These are phyloP conservation scores for Zaprionus lineosus DNA, from an alignment of 2,888 invertebrate genomes.

Conservation along the genomic window DNA sequence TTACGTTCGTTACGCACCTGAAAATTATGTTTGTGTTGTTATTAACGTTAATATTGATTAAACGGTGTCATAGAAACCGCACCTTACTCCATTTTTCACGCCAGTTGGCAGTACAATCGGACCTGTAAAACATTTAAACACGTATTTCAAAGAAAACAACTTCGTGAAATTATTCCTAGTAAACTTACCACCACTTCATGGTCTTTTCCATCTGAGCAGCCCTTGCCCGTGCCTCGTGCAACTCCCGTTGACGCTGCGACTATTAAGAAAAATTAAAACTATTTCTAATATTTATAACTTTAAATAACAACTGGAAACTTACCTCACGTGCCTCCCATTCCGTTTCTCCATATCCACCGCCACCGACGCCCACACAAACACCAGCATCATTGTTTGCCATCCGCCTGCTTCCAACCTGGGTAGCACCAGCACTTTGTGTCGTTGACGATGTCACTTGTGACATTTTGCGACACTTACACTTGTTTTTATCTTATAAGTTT, in stretches of 20 bases:
- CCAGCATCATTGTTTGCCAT: constrained; percentile 46
- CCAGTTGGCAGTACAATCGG: constrained; percentile 98
- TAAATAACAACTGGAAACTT: background rate
- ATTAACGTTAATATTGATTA: constrained; percentile 51
- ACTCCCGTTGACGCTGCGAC: constrained; percentile 86
- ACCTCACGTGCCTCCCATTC: constrained; percentile 83
- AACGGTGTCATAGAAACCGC: constrained; percentile 56
- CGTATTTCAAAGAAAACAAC: background rate
- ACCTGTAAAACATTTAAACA: constrained; percentile 82
- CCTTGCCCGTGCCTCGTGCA: constrained; percentile 96
- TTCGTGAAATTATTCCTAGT: background rate
- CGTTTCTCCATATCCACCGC: constrained; percentile 78
- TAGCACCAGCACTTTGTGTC: constrained; percentile 52
- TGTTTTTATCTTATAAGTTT: constrained; percentile 2
- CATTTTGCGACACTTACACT: constrained; percentile 28
- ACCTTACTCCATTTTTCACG: constrained; percentile 97
- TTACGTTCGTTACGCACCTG: constrained; percentile 94
- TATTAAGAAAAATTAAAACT: constrained; percentile 35
- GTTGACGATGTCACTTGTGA: constrained; percentile 55
- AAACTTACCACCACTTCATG: constrained; percentile 95
- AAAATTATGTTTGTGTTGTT: constrained; percentile 11
- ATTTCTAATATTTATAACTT: background rate
- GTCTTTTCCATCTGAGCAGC: constrained; percentile 99
- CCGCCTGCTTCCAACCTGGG: constrained; percentile 49
- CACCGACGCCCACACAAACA: constrained; percentile 58